Percentiles rank a stretch among this genome's conserved stretches.
phyloP scores from a whole-genome alignment of 2,888 invertebrate genomes.

The Synanthedon tipuliformis region DNA sequence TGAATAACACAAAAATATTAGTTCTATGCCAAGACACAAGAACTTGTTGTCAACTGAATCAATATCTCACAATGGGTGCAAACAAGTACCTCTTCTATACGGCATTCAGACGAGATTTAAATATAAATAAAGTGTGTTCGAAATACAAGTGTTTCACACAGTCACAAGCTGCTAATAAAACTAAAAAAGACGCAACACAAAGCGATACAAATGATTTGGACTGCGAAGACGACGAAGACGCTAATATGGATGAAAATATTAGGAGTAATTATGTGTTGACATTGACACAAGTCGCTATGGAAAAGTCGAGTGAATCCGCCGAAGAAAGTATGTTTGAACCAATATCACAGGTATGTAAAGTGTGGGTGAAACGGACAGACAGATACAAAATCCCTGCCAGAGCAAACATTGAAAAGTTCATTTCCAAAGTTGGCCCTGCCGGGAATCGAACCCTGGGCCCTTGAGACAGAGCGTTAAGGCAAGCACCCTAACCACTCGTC shows the following conservation, averaged over 20 bases:
- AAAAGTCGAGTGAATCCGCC: constrained; percentile 15
- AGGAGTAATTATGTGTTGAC: constrained; percentile 78
- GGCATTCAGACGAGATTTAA: constrained; percentile 71
- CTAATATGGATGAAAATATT: constrained; percentile 52
- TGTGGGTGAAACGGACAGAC: no score
- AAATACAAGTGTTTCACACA: constrained; percentile 48
- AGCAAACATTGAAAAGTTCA: no score
- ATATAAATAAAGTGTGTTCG: constrained; percentile 68
- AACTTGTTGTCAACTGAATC: constrained; percentile 85
- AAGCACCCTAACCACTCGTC: no score
- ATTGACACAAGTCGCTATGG: constrained; percentile 68
- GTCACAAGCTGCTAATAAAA: constrained; percentile 14
- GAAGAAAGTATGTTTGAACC: constrained; percentile 69
- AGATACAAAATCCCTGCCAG: no score
- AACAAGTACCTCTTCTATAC: constrained; percentile 73
- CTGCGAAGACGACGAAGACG: constrained; percentile 23
- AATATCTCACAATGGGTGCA: constrained; percentile 74
- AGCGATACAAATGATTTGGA: constrained; percentile 16
- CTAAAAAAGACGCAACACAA: constrained; percentile 11
- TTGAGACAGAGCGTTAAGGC: no score
- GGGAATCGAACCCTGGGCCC: no score
- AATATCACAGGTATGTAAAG: constrained; percentile 72
- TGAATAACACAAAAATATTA: constrained; percentile 75
- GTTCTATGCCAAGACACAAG: constrained; percentile 86
- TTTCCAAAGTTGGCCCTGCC: no score